Conservation (phyloP, 2,888 invertebrate genomes). For the Drosophila vallismaia region DNA sequence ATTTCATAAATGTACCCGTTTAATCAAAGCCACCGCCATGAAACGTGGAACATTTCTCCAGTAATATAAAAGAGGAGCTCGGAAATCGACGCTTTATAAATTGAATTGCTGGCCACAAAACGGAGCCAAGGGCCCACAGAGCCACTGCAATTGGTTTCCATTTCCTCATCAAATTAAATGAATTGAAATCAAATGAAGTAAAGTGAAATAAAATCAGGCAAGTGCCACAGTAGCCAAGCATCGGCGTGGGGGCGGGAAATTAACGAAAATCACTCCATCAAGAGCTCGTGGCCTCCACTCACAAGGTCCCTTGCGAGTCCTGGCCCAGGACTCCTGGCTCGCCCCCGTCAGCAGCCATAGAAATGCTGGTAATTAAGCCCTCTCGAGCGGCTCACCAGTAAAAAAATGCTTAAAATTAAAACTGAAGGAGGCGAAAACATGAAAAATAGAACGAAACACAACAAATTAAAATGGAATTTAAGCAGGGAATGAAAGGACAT, state of each 20-base stretch:
- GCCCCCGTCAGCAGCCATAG: slow-evolving; percentile 40
- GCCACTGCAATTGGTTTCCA: slow-evolving; percentile 31
- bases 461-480: slow-evolving; percentile 73
- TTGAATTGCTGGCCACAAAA: slow-evolving; percentile 40
- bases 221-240: slow-evolving; percentile 25
- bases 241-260: slow-evolving; percentile 35
- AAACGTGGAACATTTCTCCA: slow-evolving; percentile 7
- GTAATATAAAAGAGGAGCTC: neutral
- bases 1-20: neutral
- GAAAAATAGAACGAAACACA: slow-evolving; percentile 44
- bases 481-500: slow-evolving; percentile 40
- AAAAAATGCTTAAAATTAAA: slow-evolving; percentile 33
- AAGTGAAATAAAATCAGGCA: slow-evolving; percentile 40
- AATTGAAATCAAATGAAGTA: slow-evolving; percentile 41
- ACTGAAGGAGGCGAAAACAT: slow-evolving; percentile 16
- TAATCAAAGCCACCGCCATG: neutral
- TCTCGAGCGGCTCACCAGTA: slow-evolving; percentile 36
- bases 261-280: slow-evolving; percentile 55
- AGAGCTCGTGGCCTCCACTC: slow-evolving; percentile 36
- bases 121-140: neutral
- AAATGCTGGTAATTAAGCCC: slow-evolving; percentile 76
- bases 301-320: slow-evolving; percentile 1
- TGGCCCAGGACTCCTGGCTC: slow-evolving; percentile 9
- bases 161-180: slow-evolving; percentile 35
- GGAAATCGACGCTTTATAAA: slow-evolving; percentile 44